Evolutionary conservation across 2,113 vertebrate genomes (phyloP).

Genomic region (Fregata magnificens): DNA sequence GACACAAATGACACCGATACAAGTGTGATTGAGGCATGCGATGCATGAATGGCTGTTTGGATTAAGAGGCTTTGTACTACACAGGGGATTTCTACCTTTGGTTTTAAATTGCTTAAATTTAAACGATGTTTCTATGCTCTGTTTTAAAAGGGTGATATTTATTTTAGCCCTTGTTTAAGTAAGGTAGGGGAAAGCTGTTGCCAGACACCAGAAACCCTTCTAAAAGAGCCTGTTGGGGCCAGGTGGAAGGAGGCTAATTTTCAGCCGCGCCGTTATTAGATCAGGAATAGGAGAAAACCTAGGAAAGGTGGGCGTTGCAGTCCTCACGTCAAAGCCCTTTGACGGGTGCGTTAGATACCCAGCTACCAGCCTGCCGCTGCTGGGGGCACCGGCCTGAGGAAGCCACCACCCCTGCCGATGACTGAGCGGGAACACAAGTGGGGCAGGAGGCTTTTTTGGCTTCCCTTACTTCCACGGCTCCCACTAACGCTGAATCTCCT

Average conservation of each 20-base stretch:
- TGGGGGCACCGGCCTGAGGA: not conserved
- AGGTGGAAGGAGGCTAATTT: not conserved
- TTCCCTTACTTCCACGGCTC: not conserved
- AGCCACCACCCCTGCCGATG: accelerated
- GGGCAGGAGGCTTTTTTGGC: not conserved
- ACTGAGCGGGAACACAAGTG: not conserved
- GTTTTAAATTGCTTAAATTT: constrained; percentile 38
- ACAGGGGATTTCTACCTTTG: constrained; percentile 4
- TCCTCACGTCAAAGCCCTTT: not conserved
- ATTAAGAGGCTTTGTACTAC: constrained; percentile 12
- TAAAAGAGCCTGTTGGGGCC: not conserved
- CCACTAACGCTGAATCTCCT: not conserved
- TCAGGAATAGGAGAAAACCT: accelerated
- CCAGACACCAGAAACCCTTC: not conserved
- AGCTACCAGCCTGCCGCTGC: not conserved
- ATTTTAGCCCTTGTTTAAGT: not conserved
- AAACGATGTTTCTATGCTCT: not conserved
- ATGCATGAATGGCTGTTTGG: constrained; percentile 2
- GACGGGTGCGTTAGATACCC: accelerated
- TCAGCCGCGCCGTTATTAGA: not conserved
- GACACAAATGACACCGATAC: constrained; percentile 26
- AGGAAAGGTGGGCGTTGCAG: not conserved
- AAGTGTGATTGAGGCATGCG: constrained; percentile 5
- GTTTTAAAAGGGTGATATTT: not conserved
- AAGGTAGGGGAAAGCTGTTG: not conserved